Evolutionary conservation across 37 sponge, comb jelly and placozoan species (phyloP).

Genomic region (Hexactinellida sp.): DNA sequence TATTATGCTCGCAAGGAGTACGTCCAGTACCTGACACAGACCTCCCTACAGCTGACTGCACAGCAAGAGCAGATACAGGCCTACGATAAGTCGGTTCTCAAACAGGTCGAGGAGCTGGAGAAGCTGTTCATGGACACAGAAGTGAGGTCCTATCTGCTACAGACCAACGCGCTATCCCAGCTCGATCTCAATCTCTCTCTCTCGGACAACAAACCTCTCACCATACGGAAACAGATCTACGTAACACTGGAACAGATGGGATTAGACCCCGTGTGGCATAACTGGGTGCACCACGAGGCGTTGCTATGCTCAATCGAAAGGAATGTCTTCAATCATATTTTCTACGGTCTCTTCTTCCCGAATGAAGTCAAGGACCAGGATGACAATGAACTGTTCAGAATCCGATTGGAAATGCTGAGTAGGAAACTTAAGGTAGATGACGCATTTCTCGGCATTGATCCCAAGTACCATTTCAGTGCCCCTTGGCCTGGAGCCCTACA

Average conservation of each 20-base stretch:
- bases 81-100: background rate
- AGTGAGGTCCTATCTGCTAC: background rate
- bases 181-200: background rate
- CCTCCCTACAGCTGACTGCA: background rate
- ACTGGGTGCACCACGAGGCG: background rate
- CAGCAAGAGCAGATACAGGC: background rate
- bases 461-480: background rate
- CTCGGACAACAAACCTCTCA: background rate
- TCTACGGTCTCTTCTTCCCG: background rate
- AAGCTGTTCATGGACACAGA: slow-evolving; percentile 6
- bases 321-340: background rate
- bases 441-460: background rate
- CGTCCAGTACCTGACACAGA: background rate
- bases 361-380: background rate
- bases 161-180: background rate
- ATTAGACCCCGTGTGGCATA: background rate
- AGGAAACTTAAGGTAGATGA: background rate
- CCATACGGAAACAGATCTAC: background rate
- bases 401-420: background rate
- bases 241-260: background rate
- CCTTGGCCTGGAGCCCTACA: background rate
- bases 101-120: background rate
- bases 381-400: background rate
- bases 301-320: background rate
- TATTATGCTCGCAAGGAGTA: background rate